Evolutionary conservation across 2,113 vertebrate genomes (phyloP).

Genomic region (Muntiacus reevesi): DNA sequence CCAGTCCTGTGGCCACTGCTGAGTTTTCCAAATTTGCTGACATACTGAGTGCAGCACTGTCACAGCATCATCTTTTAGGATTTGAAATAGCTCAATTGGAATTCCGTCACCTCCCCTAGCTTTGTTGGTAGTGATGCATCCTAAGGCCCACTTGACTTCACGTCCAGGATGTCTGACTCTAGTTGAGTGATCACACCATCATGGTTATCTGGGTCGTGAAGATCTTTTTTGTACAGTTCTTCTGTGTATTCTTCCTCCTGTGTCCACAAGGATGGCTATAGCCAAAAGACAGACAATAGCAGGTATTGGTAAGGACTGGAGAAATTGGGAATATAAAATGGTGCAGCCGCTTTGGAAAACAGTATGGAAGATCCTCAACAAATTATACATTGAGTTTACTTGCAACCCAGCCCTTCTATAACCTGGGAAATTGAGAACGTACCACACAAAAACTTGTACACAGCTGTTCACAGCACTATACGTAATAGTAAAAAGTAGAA

Average conservation of each 20-base stretch:
- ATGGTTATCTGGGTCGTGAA: background rate
- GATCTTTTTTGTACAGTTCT: background rate
- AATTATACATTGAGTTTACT: background rate
- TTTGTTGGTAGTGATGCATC: no score
- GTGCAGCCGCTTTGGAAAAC: background rate
- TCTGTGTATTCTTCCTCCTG: background rate
- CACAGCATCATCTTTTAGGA: no score
- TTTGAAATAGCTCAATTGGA: no score
- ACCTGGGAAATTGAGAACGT: background rate
- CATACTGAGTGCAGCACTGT: no score
- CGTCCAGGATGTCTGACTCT: background rate
- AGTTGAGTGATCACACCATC: background rate
- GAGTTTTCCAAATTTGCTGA: background rate
- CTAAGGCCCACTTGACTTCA: background rate
- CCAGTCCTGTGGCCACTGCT: background rate
- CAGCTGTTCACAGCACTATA: background rate
- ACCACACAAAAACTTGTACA: background rate
- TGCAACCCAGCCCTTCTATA: background rate
- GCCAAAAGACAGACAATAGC: background rate
- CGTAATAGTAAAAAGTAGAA: background rate
- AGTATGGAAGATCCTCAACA: background rate
- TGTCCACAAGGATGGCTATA: background rate
- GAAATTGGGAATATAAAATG: background rate
- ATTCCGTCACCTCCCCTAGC: no score
- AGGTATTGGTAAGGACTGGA: background rate